Evolutionary conservation across 2,113 vertebrate genomes (phyloP).

Genomic region (Caranx melampygus): DNA sequence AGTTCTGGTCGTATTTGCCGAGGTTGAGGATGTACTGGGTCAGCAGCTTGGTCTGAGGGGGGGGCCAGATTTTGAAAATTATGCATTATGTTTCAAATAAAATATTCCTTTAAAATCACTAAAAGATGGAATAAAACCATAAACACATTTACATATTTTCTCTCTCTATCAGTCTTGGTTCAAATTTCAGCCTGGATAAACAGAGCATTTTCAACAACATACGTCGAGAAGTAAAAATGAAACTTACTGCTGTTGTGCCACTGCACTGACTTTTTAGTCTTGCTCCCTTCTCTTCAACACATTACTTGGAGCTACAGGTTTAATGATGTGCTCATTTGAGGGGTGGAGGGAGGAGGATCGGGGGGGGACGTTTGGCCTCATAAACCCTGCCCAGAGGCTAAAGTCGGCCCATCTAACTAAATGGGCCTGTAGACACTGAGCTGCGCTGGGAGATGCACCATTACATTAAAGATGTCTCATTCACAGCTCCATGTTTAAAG

Average conservation of each 20-base stretch:
- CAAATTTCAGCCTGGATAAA: constrained; percentile 1
- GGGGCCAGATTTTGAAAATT: background rate
- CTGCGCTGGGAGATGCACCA: constrained; percentile 32
- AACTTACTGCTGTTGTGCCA: constrained; percentile 80
- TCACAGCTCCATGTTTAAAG: constrained; percentile 40
- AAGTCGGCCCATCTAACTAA: constrained; percentile 44
- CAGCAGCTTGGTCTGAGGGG: constrained; percentile 94
- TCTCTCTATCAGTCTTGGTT: background rate
- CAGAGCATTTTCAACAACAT: background rate
- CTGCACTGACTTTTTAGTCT: constrained; percentile 12
- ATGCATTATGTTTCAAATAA: too few relatives aligned
- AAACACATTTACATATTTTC: background rate
- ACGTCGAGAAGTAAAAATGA: constrained; percentile 60
- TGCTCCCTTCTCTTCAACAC: constrained; percentile 74
- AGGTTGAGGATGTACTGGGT: constrained; percentile 99
- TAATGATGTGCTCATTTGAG: constrained; percentile 59
- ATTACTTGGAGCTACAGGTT: constrained; percentile 85
- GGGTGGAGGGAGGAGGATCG: background rate
- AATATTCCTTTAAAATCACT: too few relatives aligned
- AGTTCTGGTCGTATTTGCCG: constrained; percentile 98
- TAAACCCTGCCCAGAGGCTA: constrained; percentile 57
- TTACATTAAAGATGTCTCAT: constrained; percentile 41
- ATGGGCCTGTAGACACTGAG: constrained; percentile 41
- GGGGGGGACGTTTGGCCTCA: constrained; percentile 58
- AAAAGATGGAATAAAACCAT: too few relatives aligned